Evolutionary conservation across 2,113 vertebrate species (phyloP).

Genomic region (Pelodiscus sinensis): DNA sequence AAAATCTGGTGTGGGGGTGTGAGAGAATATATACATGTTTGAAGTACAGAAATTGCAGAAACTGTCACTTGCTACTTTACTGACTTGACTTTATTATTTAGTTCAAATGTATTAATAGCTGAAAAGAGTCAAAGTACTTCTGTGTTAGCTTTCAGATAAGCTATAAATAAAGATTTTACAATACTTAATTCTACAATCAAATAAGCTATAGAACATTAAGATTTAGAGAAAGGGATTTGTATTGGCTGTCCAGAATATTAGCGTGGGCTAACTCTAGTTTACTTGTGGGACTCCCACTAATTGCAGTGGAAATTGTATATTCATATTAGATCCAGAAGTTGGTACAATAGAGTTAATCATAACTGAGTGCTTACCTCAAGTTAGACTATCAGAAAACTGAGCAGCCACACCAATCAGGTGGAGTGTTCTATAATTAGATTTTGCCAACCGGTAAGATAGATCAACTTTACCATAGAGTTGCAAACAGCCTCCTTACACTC

Average conservation of each 20-base stretch:
- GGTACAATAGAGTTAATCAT: neutral
- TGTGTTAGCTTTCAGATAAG: neutral
- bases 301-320: neutral
- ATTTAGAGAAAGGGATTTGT: neutral
- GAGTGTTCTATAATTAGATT: neutral
- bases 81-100: neutral
- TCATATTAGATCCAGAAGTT: neutral
- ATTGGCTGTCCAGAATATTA: neutral
- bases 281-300: neutral
- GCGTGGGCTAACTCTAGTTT: neutral
- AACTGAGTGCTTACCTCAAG: neutral
- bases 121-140: neutral
- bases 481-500: too few relatives aligned
- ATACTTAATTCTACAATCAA: neutral
- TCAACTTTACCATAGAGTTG: too few relatives aligned
- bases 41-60: neutral
- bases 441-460: too few relatives aligned
- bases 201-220: neutral
- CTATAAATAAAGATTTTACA: neutral
- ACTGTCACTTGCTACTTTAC: neutral
- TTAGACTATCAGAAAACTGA: neutral
- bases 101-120: neutral
- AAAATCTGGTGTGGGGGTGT: neutral
- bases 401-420: neutral
- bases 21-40: conserved; percentile 13